These are phyloP conservation scores for Trogon melanurus DNA, from an alignment of 2,113 vertebrate genomes.

Conservation along the genomic window DNA sequence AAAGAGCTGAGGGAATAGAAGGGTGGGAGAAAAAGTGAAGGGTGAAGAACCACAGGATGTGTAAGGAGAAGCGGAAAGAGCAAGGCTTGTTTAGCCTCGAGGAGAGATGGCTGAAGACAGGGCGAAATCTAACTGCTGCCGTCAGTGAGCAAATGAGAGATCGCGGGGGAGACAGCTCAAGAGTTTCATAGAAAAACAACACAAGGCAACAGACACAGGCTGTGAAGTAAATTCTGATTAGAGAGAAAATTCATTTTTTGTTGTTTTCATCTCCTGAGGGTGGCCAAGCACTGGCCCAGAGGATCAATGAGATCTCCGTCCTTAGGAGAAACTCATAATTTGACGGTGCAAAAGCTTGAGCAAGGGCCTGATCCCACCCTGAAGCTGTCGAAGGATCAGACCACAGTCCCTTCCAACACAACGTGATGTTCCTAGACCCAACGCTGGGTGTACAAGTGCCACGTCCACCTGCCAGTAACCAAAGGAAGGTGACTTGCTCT, in stretches of 20 bases:
- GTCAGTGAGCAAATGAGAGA: not conserved
- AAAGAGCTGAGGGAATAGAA: not conserved
- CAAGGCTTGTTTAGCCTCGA: not conserved
- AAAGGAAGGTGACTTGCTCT: not conserved
- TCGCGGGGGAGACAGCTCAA: not conserved
- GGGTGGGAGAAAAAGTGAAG: not conserved
- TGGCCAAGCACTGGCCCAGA: not conserved
- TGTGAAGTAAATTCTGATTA: not conserved
- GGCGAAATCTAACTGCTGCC: not conserved
- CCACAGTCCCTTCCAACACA: not conserved
- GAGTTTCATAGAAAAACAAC: not conserved
- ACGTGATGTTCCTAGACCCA: fast-evolving
- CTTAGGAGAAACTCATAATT: not conserved
- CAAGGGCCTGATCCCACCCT: not conserved
- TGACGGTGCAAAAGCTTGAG: not conserved
- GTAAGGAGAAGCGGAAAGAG: fast-evolving
- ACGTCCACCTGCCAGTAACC: fast-evolving
- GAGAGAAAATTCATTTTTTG: not conserved
- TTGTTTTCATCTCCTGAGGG: not conserved
- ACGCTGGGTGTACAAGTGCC: too few species aligned
- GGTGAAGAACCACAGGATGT: fast-evolving
- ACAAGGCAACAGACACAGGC: not conserved
- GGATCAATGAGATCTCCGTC: fast-evolving
- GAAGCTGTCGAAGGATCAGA: not conserved
- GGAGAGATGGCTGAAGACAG: not conserved